Conservation (phyloP, 2,888 invertebrate species). For the Mayetiola destructor region DNA sequence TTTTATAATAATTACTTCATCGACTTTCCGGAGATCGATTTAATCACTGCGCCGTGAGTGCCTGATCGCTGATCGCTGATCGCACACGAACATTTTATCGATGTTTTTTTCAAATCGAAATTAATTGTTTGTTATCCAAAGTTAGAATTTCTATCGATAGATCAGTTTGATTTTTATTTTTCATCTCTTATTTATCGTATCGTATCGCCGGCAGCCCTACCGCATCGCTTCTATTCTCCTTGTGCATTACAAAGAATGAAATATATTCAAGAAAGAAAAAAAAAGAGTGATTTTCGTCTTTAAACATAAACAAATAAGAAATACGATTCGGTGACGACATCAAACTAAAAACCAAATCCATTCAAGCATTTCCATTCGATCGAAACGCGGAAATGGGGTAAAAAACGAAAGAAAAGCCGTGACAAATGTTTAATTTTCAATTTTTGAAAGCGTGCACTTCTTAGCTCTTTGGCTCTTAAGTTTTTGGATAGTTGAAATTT, state of each 20-base stretch:
- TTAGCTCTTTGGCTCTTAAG: background rate
- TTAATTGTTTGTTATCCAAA: too few species aligned
- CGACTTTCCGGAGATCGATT: too few species aligned
- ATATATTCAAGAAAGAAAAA: too few species aligned
- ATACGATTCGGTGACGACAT: background rate
- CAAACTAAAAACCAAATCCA: background rate
- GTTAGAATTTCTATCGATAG: too few species aligned
- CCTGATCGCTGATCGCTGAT: background rate
- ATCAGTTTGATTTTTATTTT: too few species aligned
- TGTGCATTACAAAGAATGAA: background rate
- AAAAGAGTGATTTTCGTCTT: too few species aligned
- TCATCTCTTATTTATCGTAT: background rate
- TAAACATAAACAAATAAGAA: background rate
- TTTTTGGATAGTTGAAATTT: background rate
- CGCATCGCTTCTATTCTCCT: background rate
- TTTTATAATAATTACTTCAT: too few species aligned
- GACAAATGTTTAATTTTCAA: slow-evolving; percentile 12
- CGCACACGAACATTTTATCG: background rate
- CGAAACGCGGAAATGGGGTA: slow-evolving; percentile 6
- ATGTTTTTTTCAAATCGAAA: background rate
- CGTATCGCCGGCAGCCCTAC: too few species aligned
- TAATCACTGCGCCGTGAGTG: too few species aligned
- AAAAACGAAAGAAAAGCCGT: background rate
- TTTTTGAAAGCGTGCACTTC: background rate
- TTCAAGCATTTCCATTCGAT: background rate